Percentiles rank a stretch among this genome's conserved stretches.
Evolutionary conservation across 2,888 invertebrate species (phyloP).

Genomic region (Tyria jacobaeae): DNA sequence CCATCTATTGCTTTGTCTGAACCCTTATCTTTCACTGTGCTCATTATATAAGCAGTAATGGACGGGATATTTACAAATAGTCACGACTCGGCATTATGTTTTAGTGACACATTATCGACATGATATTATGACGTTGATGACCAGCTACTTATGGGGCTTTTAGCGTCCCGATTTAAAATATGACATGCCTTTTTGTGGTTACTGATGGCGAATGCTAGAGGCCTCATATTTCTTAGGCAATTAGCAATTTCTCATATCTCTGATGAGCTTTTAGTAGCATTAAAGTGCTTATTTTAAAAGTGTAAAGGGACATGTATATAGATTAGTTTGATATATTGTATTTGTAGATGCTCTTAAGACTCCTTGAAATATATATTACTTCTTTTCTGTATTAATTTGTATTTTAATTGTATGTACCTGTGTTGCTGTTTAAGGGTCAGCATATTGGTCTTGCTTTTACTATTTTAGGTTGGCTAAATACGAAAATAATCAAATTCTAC

Average conservation of each 20-base stretch:
- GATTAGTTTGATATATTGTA: constrained; percentile 10
- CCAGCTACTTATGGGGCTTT: constrained; percentile 49
- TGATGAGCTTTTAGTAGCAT: constrained; percentile 44
- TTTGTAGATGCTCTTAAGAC: constrained; percentile 1
- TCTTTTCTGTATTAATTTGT: background rate
- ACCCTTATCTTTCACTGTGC: constrained; percentile 51
- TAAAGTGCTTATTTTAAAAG: constrained; percentile 16
- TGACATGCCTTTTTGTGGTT: constrained; percentile 50
- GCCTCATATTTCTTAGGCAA: constrained; percentile 48
- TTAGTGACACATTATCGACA: constrained; percentile 57
- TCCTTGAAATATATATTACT: background rate
- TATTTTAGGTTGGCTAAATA: too few relatives aligned
- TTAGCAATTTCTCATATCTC: constrained; percentile 52
- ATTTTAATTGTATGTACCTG: background rate
- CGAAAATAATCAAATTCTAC: too few relatives aligned
- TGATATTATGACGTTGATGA: constrained; percentile 57
- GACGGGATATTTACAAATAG: constrained; percentile 65
- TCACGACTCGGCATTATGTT: constrained; percentile 62
- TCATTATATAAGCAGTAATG: constrained; percentile 66
- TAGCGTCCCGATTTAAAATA: constrained; percentile 50
- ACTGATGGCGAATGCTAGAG: constrained; percentile 30
- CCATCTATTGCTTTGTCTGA: constrained; percentile 56
- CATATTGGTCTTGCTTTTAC: too few relatives aligned
- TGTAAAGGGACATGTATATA: background rate
- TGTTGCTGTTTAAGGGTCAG: too few relatives aligned